Conservation (phyloP, 2,888 invertebrate genomes). For the Metalampra italica region DNA sequence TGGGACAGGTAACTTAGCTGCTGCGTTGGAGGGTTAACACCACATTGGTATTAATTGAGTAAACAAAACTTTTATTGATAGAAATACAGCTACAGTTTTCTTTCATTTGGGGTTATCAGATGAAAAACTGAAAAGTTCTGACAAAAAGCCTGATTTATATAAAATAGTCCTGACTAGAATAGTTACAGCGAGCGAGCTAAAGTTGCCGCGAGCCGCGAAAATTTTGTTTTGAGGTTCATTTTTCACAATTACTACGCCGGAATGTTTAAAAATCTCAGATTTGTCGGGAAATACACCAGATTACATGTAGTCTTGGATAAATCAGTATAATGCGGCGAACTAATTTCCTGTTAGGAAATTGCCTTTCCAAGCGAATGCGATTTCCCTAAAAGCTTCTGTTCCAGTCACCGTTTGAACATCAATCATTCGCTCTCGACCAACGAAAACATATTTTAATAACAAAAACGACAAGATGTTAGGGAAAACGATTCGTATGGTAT, state of each 20-base stretch:
- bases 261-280: too few relatives aligned
- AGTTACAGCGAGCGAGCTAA: too few relatives aligned
- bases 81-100: not conserved
- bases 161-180: too few relatives aligned
- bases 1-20: constrained; percentile 53
- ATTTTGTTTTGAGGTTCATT: too few relatives aligned
- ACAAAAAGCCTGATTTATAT: too few relatives aligned
- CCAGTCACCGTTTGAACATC: constrained; percentile 44
- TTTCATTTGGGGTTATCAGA: too few relatives aligned
- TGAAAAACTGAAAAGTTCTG: too few relatives aligned
- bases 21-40: constrained; percentile 32
- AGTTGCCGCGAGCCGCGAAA: too few relatives aligned
- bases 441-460: constrained; percentile 41
- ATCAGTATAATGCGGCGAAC: constrained; percentile 39
- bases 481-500: constrained; percentile 15
- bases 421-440: constrained; percentile 32
- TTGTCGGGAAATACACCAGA: too few relatives aligned
- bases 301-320: too few relatives aligned
- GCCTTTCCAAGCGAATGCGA: constrained; percentile 45
- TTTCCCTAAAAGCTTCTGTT: constrained; percentile 58
- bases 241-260: too few relatives aligned
- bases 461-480: constrained; percentile 31
- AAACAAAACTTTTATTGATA: constrained; percentile 24
- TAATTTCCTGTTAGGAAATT: constrained; percentile 74
- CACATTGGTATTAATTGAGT: constrained; percentile 22